These are phyloP conservation scores for Halcyon senegalensis DNA, from an alignment of 2,113 vertebrate genomes.

Conservation along the genomic window DNA sequence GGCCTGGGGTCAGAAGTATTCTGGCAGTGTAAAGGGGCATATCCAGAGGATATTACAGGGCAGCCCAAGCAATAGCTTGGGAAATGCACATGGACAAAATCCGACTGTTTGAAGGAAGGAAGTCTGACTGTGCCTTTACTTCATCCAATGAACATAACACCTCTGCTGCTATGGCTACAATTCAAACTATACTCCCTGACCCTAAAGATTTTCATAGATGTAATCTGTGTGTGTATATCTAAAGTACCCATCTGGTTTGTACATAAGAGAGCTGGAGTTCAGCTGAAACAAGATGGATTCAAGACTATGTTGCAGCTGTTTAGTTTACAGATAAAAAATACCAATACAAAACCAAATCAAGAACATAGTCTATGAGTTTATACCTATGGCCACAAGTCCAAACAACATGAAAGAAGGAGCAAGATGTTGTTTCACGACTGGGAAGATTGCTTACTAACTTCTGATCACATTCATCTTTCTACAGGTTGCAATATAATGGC, in stretches of 20 bases:
- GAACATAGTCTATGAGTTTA: neutral
- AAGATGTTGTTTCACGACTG: neutral
- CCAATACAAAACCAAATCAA: neutral
- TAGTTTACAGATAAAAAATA: neutral
- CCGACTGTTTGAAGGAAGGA: neutral
- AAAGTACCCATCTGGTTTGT: neutral
- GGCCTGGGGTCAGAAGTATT: neutral
- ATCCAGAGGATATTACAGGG: neutral
- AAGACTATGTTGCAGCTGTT: neutral
- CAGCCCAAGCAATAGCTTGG: neutral
- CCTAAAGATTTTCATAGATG: neutral
- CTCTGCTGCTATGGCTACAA: neutral
- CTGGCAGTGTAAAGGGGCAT: neutral
- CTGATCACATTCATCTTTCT: neutral
- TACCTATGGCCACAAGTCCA: neutral
- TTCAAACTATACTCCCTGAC: neutral
- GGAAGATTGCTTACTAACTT: neutral
- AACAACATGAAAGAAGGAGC: neutral
- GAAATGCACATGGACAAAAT: rapidly evolving
- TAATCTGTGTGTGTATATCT: no score
- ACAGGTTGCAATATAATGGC: neutral
- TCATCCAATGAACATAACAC: neutral
- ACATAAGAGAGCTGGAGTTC: neutral
- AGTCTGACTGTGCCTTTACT: neutral
- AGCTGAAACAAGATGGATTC: neutral